Base-by-base conservation (phyloP, 2,113 vertebrate genomes). In the Platycercus adscitus region DNA sequence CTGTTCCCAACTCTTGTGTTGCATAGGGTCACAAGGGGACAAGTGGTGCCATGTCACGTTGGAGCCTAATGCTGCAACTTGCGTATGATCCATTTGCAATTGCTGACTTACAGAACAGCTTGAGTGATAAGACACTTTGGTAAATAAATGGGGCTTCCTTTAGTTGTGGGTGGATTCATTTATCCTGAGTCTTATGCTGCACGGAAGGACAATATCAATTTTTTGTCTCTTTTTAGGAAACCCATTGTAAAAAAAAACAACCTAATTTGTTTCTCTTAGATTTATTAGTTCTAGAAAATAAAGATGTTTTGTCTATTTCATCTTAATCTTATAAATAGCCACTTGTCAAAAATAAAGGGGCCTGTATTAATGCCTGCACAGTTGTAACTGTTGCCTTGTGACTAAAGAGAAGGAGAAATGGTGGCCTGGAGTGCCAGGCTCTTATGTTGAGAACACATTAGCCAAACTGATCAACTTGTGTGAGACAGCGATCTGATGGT, bases 101-200 rank as follows among this genome's bases (percentile, higher is more conserved):
- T 73, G 39, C 72, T 79, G 50, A 72, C n/a, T 87, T 46, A 17
- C 37, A 75, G 78, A 53, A 10, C 37, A 79, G 44, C n/a, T 79
- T 63, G 75, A 56, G 41, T 92, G 93, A 75, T 72, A 44, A 35
- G 58, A 76, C 53, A 82, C 65, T 29, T 72, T 19, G 12, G 37
- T 52, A 69, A 69, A 79, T 63, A 63, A 73, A 55, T 52, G 25
- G 37, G 58, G 31, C 64, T 84, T 77, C 89, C 39, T 71, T 93
- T 82, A 95, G 91, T 82, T 93, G 87, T 73, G 80, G 37, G 47
- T 89, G 53, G 85, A 91, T 65, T 91, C 7, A 21, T 84, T 81
- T 94, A 60, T 19, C 18, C 41, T 7, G 5, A 88, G 70, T 61
- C 41, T 64, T 61, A 47, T 28, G 61, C 82, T 92, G 78, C 26